Percentiles rank a stretch among this genome's conserved stretches.
These are phyloP conservation scores for Protodeltote pygarga DNA, from an alignment of 2,888 invertebrate genomes.

Conservation along the genomic window DNA sequence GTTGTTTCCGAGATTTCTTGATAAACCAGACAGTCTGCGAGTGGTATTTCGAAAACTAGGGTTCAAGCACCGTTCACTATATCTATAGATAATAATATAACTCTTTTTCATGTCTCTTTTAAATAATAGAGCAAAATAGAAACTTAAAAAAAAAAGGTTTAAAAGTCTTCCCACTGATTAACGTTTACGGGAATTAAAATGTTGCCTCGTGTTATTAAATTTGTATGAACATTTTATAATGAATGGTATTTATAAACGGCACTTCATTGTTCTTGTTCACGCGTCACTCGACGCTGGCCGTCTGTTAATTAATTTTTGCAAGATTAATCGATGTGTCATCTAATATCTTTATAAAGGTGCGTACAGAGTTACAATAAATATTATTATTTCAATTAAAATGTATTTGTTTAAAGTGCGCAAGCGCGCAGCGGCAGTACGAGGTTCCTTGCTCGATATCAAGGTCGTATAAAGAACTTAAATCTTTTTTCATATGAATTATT, in stretches of 20 bases:
- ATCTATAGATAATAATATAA: too few species aligned
- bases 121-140: background rate
- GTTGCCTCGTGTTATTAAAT: constrained; percentile 6
- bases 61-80: too few species aligned
- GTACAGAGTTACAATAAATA: constrained; percentile 12
- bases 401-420: too few species aligned
- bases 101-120: background rate
- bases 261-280: constrained; percentile 38
- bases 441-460: too few species aligned
- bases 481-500: too few species aligned
- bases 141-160: background rate
- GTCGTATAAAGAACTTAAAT: too few species aligned
- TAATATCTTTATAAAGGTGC: constrained; percentile 30
- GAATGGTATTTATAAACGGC: constrained; percentile 32
- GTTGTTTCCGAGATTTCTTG: background rate
- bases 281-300: constrained; percentile 35
- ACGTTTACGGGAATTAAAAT: too few species aligned
- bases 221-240: constrained; percentile 30
- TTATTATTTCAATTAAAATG: too few species aligned
- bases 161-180: background rate
- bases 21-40: too few species aligned
- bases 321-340: constrained; percentile 50
- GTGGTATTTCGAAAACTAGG: too few species aligned
- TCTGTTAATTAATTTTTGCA: constrained; percentile 51
- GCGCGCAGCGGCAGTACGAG: too few species aligned